Base-by-base conservation (phyloP, 2,797 vertebrate species). In the Onychomys arenicola region DNA sequence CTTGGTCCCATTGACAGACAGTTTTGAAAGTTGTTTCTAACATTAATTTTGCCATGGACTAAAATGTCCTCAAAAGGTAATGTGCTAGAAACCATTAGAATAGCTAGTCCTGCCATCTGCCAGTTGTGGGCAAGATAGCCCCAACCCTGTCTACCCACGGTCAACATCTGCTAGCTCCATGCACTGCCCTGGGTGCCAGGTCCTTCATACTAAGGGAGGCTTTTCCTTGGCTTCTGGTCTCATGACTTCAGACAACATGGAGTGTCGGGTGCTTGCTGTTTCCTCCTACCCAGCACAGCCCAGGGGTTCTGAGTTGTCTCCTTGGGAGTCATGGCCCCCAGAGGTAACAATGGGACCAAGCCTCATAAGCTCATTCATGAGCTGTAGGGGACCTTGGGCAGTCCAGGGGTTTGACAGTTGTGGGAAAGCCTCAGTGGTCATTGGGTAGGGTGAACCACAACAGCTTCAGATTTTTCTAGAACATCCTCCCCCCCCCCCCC, bases 401-500 rank as follows among this genome's bases (percentile, higher is more conserved):
- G 19, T 19, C 9, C 3, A n/a, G 16, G 10, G 37, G 32, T 63
- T 40, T 75, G 90, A 91, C 89, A 49, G 71, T 5, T 3, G 3
- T 43, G 69, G 76, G 81, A n/a, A 75, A 46, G 55, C 59, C 4
- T 0, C 27, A 0, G 25, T 10, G 6, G 37, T 76, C 57, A 2
- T 40, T 10, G 0, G 83, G 21, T 61, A 71, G 76, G 78, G 65
- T 43, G n/a, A 43, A 37, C 27, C 77, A 16, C 49, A 52, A 55
- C 27, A 6, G 82, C 63, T 37, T 82, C 32, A 2, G 63, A 80
- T 25, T 59, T 40, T 91, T 94, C 82, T 52, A 8, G 91, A 52
- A 49, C 0, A 4, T 63, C 77, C 85, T n/a, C n/a, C n/a, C n/a
- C n/a, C n/a, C n/a, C 75, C 83, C 96, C 91, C n/a, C 75, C 83